Conservation (phyloP, 2,797 vertebrate genomes). For the Tolypeutes matacus region DNA sequence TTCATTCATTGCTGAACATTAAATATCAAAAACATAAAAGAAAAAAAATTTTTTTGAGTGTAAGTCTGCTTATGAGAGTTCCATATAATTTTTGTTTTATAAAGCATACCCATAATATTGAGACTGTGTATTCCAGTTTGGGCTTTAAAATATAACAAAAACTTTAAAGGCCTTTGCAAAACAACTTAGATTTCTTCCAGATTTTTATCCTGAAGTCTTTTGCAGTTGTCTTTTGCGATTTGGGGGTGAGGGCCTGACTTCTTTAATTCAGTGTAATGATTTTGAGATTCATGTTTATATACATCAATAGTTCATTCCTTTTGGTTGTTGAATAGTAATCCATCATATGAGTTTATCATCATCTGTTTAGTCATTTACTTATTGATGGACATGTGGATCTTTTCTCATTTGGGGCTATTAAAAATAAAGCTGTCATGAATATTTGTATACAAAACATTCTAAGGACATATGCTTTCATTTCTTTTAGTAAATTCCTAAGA, state of each 20-base stretch:
- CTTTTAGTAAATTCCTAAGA: no score
- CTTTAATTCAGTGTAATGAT: neutral
- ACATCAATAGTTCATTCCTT: neutral
- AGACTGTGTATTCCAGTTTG: neutral
- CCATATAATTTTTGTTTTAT: slow-evolving; percentile 20
- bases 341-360: neutral
- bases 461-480: no score
- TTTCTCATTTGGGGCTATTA: neutral
- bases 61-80: neutral
- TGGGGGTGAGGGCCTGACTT: neutral
- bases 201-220: neutral
- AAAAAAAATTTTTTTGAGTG: neutral
- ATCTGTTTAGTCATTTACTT: neutral
- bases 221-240: neutral
- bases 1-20: neutral
- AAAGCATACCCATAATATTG: neutral
- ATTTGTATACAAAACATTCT: neutral
- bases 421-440: neutral
- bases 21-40: neutral
- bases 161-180: neutral
- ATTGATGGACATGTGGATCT: neutral
- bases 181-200: neutral
- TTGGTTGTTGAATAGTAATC: neutral
- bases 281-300: neutral
- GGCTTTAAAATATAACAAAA: slow-evolving; percentile 26